These are phyloP conservation scores for Helleia helle DNA, from an alignment of 2,888 invertebrate species.

Conservation along the genomic window DNA sequence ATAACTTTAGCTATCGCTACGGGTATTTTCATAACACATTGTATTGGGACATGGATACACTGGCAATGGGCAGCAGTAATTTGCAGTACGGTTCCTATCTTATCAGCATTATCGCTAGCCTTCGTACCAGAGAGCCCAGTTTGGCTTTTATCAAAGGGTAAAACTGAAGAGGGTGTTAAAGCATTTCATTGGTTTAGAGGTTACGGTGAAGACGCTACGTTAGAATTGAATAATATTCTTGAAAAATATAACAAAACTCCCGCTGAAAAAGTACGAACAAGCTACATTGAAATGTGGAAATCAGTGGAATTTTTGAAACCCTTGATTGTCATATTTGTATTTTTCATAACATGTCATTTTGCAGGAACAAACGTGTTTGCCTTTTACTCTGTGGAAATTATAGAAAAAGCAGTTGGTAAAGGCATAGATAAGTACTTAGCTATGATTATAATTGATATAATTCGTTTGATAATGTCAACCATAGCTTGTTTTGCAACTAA, in stretches of 20 bases:
- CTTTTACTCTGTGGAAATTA: slow-evolving; percentile 5
- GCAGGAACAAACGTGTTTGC: slow-evolving; percentile 2
- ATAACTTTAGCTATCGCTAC: slow-evolving; percentile 1
- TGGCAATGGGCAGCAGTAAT: slow-evolving; percentile 6
- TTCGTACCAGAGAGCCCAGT: slow-evolving; percentile 1
- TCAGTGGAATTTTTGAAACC: not conserved
- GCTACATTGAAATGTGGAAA: slow-evolving; percentile 1
- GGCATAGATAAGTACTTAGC: slow-evolving; percentile 1
- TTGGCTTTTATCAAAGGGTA: not conserved
- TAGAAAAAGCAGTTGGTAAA: not conserved
- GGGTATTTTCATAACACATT: slow-evolving; percentile 2
- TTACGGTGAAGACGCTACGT: not conserved
- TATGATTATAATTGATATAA: slow-evolving; percentile 1
- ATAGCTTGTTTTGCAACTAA: not conserved
- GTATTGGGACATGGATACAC: slow-evolving; percentile 2
- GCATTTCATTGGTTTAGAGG: slow-evolving; percentile 4
- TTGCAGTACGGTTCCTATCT: not conserved
- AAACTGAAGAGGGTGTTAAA: not conserved
- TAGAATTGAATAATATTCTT: not conserved
- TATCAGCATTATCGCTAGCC: not conserved
- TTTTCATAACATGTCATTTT: not conserved
- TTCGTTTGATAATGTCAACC: not conserved
- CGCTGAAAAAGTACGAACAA: not conserved
- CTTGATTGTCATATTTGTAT: not conserved
- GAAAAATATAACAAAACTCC: not conserved